These are phyloP conservation scores for Periophthalmus magnuspinnatus DNA, from an alignment of 2,797 vertebrate species.

Conservation along the genomic window DNA sequence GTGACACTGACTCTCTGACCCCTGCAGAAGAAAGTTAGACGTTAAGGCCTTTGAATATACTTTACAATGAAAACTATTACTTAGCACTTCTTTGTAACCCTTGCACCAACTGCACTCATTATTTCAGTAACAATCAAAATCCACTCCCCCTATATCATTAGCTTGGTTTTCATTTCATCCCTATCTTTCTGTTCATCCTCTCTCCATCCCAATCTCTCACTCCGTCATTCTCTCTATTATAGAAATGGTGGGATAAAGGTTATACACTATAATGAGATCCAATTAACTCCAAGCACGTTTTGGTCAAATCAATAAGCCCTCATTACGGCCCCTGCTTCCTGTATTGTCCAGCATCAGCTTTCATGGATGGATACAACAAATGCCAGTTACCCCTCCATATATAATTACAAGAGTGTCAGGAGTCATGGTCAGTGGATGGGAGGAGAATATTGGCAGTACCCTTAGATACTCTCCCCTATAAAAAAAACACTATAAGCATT, in stretches of 20 bases:
- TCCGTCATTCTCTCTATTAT: conserved; percentile 19
- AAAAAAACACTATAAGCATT: neutral
- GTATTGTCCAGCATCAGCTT: conserved; percentile 18
- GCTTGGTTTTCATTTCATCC: conserved; percentile 1
- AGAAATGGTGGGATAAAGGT: conserved; percentile 33
- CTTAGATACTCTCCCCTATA: neutral
- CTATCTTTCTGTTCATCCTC: conserved; percentile 8
- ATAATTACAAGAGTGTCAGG: conserved; percentile 41
- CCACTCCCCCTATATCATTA: neutral
- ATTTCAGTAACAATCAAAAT: conserved; percentile 15
- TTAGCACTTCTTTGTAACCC: conserved; percentile 7
- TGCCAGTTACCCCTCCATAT: conserved; percentile 16
- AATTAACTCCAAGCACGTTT: conserved; percentile 61
- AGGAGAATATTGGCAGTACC: neutral
- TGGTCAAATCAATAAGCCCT: conserved; percentile 69
- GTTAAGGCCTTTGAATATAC: conserved; percentile 1
- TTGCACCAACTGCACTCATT: neutral
- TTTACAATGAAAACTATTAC: neutral
- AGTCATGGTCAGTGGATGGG: conserved; percentile 26
- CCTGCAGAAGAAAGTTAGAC: conserved; percentile 68
- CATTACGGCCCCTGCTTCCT: conserved; percentile 39
- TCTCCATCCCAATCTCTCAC: conserved; percentile 6
- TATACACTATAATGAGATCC: conserved; percentile 41
- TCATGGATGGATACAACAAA: conserved; percentile 19
- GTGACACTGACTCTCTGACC: conserved; percentile 92